Conservation (phyloP, 1,140 invertebrate species). For the Amyelois transitella region DNA sequence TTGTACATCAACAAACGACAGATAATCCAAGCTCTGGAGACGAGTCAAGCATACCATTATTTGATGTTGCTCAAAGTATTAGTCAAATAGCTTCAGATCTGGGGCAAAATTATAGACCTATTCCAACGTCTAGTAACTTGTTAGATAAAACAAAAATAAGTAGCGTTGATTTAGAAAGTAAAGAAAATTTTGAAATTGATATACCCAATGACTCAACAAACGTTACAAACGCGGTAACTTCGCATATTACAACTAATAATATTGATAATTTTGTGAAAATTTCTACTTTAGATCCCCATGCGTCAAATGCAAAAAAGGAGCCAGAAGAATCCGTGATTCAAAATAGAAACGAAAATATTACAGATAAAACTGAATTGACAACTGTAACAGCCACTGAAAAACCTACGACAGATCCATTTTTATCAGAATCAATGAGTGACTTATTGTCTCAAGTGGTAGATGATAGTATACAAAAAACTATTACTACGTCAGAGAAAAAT, state of each 20-base stretch:
- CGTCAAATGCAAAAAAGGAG: constrained; percentile 11
- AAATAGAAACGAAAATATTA: constrained; percentile 7
- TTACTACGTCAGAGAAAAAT: constrained; percentile 12
- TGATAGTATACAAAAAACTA: constrained; percentile 22
- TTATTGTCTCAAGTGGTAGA: constrained; percentile 58
- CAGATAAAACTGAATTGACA: constrained; percentile 12
- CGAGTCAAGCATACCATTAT: constrained; percentile 39
- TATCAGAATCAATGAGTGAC: constrained; percentile 63
- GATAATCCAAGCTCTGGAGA: constrained; percentile 10
- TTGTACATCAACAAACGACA: constrained; percentile 7
- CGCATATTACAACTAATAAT: constrained; percentile 16
- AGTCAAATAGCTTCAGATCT: constrained; percentile 67
- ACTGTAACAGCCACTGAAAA: constrained; percentile 15
- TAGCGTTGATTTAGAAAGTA: constrained; percentile 49
- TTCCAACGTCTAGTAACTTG: constrained; percentile 43
- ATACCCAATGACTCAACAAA: constrained; percentile 38
- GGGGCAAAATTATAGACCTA: constrained; percentile 41
- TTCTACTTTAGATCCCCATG: constrained; percentile 52
- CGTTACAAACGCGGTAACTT: constrained; percentile 19
- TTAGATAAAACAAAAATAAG: constrained; percentile 39
- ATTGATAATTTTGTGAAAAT: constrained; percentile 56
- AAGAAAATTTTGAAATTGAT: constrained; percentile 62
- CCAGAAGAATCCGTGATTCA: background rate
- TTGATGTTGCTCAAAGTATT: constrained; percentile 65
- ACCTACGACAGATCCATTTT: constrained; percentile 49